Evolutionary conservation across 2,888 invertebrate species (phyloP).

Genomic region (Drepana falcataria): DNA sequence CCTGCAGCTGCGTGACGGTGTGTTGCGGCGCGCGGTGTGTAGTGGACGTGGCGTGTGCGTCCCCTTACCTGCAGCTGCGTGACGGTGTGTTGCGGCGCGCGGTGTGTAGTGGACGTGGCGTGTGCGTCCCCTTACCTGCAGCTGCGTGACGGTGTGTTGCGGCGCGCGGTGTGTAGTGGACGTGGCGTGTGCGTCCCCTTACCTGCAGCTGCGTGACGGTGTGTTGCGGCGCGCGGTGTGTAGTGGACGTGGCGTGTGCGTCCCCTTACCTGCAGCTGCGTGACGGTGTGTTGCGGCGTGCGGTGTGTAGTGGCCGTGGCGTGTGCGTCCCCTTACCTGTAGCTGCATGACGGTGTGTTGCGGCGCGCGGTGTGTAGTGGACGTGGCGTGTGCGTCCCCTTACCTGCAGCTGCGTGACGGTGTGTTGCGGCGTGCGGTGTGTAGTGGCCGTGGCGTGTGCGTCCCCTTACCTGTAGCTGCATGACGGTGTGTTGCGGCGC

Average conservation of each 20-base stretch:
- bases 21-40: constrained; percentile 28
- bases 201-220: constrained; percentile 14
- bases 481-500: constrained; percentile 18
- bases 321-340: too few species aligned
- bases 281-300: constrained; percentile 18
- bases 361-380: too few species aligned
- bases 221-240: constrained; percentile 28
- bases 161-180: constrained; percentile 29
- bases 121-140: constrained; percentile 24
- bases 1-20: constrained; percentile 14
- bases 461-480: constrained; percentile 9
- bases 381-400: too few species aligned
- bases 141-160: constrained; percentile 16
- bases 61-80: constrained; percentile 12
- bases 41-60: constrained; percentile 34
- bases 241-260: constrained; percentile 35
- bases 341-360: too few species aligned
- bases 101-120: constrained; percentile 32
- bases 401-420: too few species aligned
- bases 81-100: constrained; percentile 19
- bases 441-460: constrained; percentile 7
- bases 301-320: constrained; percentile 31
- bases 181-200: constrained; percentile 30
- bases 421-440: constrained; percentile 5
- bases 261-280: constrained; percentile 12